Evolutionary conservation across 2,797 vertebrate species (phyloP).

Genomic region (Lycodopsis pacificus): DNA sequence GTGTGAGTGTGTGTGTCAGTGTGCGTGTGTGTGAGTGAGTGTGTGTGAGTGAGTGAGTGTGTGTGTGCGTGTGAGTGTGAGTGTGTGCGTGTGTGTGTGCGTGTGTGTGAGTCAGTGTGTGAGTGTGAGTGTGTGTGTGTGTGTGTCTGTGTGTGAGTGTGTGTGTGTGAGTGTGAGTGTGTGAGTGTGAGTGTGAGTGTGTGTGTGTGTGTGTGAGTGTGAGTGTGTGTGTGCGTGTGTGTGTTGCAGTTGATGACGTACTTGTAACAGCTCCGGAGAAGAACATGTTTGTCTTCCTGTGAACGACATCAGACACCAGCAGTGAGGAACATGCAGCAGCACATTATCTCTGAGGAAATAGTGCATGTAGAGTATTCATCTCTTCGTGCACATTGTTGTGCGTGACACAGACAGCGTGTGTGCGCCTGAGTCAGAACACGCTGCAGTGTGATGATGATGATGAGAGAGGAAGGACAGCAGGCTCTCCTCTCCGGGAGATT

Average conservation of each 20-base stretch:
- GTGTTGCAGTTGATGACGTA: constrained; percentile 57
- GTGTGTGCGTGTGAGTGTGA: no score
- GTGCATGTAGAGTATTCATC: no score
- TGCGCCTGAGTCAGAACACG: no score
- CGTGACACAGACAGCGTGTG: no score
- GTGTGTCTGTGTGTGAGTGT: background rate
- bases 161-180: background rate
- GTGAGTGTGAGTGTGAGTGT: background rate
- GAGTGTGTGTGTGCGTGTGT: background rate
- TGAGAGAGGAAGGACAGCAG: background rate
- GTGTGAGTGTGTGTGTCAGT: background rate
- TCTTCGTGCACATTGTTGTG: no score
- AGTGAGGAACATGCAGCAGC: background rate
- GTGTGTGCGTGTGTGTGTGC: no score
- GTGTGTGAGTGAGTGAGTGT: no score
- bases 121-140: background rate
- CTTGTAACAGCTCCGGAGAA: constrained; percentile 83
- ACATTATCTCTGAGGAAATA: no score
- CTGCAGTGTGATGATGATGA: background rate
- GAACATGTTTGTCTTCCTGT: constrained; percentile 76
- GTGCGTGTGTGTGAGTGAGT: no score
- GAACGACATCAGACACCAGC: constrained; percentile 1
- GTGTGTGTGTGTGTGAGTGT: background rate
- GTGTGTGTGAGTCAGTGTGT: no score
- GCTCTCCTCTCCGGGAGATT: constrained; percentile 3